A percentile compares a stretch with the other conserved stretches of the same genome.
Evolutionary conservation across 2,888 invertebrate genomes (phyloP).

Genomic region (Aphodius granarius): DNA sequence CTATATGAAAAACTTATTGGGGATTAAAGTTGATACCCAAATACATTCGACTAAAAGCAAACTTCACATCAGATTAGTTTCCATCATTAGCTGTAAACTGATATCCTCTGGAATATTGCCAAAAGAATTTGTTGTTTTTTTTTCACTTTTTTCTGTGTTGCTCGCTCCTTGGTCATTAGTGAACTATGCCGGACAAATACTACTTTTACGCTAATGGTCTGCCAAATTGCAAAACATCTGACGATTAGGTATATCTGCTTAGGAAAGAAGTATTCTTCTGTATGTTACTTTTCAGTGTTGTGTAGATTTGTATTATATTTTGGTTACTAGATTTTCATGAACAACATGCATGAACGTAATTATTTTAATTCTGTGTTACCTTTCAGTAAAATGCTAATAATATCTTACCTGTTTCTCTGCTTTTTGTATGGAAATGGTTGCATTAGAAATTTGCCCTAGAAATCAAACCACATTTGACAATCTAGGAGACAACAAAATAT

Average conservation of each 20-base stretch:
- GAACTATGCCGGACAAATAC: not conserved
- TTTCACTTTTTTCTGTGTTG: not conserved
- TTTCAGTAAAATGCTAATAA: not conserved
- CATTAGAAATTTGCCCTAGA: not conserved
- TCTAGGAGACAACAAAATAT: not conserved
- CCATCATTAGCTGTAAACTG: not conserved
- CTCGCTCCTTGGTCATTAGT: not conserved
- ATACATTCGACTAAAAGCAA: too few relatives aligned
- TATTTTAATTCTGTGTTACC: not conserved
- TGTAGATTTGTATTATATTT: not conserved
- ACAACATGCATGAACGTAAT: not conserved
- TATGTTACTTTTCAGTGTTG: not conserved
- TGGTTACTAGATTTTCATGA: too few relatives aligned
- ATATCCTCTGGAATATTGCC: not conserved
- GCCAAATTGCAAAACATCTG: not conserved
- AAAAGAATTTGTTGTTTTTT: not conserved
- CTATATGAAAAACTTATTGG: too few relatives aligned
- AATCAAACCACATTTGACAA: not conserved
- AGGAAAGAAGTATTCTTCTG: not conserved
- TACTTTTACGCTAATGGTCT: not conserved
- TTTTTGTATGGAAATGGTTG: not conserved
- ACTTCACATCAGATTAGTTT: too few relatives aligned
- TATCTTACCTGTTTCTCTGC: not conserved
- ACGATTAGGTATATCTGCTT: not conserved
- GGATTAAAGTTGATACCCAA: too few relatives aligned